Evolutionary conservation across 92 coral and sea anemone genomes (phyloP).

Genomic region (Micromussa lordhowensis): DNA sequence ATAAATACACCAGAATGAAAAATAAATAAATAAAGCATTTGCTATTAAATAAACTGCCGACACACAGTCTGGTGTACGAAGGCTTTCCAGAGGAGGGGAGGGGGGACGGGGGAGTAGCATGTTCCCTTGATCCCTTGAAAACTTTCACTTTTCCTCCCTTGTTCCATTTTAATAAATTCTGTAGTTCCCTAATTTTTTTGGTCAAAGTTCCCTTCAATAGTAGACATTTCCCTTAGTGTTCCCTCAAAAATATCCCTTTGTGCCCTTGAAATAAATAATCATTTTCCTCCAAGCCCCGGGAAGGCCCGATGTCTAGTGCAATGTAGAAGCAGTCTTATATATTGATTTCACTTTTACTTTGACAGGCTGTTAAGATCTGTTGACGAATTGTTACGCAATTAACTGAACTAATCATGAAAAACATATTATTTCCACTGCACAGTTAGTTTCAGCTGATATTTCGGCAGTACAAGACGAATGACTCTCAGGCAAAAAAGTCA

Average conservation of each 20-base stretch:
- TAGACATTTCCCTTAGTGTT: no score
- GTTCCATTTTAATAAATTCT: no score
- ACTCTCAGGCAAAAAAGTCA: neutral
- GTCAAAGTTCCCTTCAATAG: no score
- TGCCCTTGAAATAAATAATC: no score
- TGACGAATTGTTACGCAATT: neutral
- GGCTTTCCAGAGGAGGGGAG: no score
- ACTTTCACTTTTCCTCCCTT: no score
- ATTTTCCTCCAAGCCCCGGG: no score
- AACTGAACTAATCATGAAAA: neutral
- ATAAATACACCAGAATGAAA: neutral
- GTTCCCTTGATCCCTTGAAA: no score
- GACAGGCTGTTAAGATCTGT: constrained; percentile 6
- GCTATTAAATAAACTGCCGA: neutral
- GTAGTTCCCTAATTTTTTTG: no score
- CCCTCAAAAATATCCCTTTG: no score
- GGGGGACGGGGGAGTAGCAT: no score
- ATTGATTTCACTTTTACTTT: neutral
- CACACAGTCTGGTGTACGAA: neutral
- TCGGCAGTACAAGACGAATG: neutral
- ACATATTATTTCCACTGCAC: neutral
- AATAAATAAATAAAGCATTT: neutral
- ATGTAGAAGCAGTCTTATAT: neutral
- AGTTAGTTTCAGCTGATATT: neutral
- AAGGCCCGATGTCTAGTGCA: neutral